Evolutionary conservation across 2,113 vertebrate genomes (phyloP).

Genomic region (Calidris pugnax): DNA sequence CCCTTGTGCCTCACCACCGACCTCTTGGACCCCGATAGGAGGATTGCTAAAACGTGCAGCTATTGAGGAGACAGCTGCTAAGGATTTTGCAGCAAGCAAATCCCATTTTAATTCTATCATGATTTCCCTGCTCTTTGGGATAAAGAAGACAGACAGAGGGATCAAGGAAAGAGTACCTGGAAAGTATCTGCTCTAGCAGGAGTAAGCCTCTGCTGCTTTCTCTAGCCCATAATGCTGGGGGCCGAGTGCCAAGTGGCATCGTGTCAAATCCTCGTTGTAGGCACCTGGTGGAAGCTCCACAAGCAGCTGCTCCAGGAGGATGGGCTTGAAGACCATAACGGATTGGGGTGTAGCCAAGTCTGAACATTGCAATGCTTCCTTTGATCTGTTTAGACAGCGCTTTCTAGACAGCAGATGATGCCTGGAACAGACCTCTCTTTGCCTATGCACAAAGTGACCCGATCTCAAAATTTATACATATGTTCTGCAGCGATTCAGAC

Average conservation of each 20-base stretch:
- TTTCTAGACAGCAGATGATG: slow-evolving; percentile 43
- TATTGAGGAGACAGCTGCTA: slow-evolving; percentile 34
- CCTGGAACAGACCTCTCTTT: slow-evolving; percentile 9
- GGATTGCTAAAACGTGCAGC: neutral
- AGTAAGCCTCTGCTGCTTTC: slow-evolving; percentile 39
- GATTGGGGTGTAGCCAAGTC: slow-evolving; percentile 5
- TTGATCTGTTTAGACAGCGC: slow-evolving; percentile 35
- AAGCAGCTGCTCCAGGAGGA: slow-evolving; percentile 52
- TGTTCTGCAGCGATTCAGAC: neutral
- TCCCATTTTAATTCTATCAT: slow-evolving; percentile 36
- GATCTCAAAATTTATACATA: neutral
- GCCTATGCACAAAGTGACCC: neutral
- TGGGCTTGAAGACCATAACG: slow-evolving; percentile 8
- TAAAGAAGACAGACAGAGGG: slow-evolving; percentile 52
- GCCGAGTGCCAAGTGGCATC: slow-evolving; percentile 37
- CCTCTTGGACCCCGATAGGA: neutral
- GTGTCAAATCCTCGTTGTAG: slow-evolving; percentile 35
- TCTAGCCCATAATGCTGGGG: neutral
- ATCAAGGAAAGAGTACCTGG: slow-evolving; percentile 58
- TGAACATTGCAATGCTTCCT: neutral
- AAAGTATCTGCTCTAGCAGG: slow-evolving; percentile 47
- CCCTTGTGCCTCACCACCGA: neutral
- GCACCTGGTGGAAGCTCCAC: slow-evolving; percentile 55
- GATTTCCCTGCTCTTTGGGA: slow-evolving; percentile 42
- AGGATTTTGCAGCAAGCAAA: slow-evolving; percentile 43